Base-by-base conservation (phyloP, 30 jellyfish, hydroid and myxozoan species). In the Calvadosia cruxmelitensis region DNA sequence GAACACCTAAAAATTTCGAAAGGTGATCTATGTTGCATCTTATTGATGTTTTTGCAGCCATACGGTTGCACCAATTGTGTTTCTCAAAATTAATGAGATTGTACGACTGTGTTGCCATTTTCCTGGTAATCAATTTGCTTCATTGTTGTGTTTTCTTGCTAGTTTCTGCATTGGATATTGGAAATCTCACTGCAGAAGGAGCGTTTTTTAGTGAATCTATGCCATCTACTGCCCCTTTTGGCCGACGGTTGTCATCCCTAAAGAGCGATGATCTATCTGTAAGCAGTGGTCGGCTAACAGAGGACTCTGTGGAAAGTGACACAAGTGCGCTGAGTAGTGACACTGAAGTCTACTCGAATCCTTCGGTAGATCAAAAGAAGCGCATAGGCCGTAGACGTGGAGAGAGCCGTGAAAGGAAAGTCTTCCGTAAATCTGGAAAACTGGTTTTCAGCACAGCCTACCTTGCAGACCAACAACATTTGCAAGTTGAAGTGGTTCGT, bases 351-450 rank as follows among this genome's bases (percentile, higher is more conserved):
- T 42, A 67, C 27, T 29, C 66, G 68, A 31, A 12, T 2, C 35
- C 1, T 16, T 36, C 35, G 3, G 76, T 36, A 1, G 76, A 50
- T 30, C 76, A 36, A 30, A 32, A 35, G 0, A 28, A 16, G 34
- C 27, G 71, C 3, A 31, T 67, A 10, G 66, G 57, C 31, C 76
- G 64, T 29, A 33, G 68, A 27, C 76, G 76, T 2, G 27, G 67
- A 2, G 31, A 36, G 3, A 26, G 34, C 31, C 72, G 20, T 0
- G 67, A 28, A 5, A 28, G 23, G 34, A 27, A 30, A 26, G 31
- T 70, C 24, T 72, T 2, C 69, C 73, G 72, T 10, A 80, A 76
- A 64, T 72, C 97, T 3, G 97, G 97, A 5, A 81, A 87, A 67
- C 28, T 87, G 16, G 63, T 66, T 5, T 87, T 87, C 64, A 61